A percentile compares a stretch with the other conserved stretches of the same genome.
Conservation (phyloP, 2,888 invertebrate species). For the Tetragnatha montana region DNA sequence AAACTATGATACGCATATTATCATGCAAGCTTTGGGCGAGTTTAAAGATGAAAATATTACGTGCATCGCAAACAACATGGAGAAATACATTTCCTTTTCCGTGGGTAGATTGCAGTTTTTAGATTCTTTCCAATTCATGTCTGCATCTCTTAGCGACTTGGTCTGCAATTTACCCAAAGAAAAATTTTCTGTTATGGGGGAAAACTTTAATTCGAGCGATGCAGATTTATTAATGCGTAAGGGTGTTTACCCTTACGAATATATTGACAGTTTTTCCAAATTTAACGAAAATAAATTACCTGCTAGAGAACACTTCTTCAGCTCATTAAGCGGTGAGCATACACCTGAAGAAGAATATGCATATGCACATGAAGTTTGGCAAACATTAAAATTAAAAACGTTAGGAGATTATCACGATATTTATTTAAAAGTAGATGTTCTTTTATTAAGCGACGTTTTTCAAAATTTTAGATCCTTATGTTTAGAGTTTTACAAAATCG, state of each 20-base stretch:
- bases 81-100: conserved; percentile 27
- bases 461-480: conserved; percentile 11
- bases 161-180: neutral
- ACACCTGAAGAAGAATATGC: neutral
- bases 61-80: neutral
- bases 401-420: conserved; percentile 3
- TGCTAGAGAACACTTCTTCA: neutral
- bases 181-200: neutral
- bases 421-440: neutral
- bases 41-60: neutral
- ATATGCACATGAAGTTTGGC: neutral
- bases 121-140: neutral
- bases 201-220: neutral
- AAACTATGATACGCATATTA: conserved; percentile 10
- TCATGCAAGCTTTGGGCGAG: conserved; percentile 7
- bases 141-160: neutral
- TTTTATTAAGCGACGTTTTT: conserved; percentile 2
- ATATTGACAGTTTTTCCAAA: neutral
- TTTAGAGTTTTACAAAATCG: neutral
- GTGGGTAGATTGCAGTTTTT: neutral
- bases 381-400: neutral
- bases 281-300: neutral
- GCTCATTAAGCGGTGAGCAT: neutral
- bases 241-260: conserved; percentile 14
- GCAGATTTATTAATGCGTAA: neutral